Conservation (phyloP, 2,888 invertebrate species). For the Drosophila pseudotalamancana region DNA sequence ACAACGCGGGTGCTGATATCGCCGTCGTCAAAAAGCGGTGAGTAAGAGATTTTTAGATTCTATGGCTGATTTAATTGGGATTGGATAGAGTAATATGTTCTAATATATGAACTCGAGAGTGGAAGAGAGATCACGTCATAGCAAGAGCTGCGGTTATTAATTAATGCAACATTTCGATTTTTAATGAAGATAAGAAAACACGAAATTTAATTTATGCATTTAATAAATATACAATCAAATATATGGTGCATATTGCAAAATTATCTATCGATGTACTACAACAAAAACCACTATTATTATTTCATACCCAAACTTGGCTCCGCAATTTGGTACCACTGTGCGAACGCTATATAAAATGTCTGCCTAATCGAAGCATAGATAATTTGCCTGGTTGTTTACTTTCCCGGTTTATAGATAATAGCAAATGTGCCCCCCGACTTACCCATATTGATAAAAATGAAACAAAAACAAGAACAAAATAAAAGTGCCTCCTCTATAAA, state of each 20-base stretch:
- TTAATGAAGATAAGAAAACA: neutral
- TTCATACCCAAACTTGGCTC: neutral
- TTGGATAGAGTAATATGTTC: constrained; percentile 6
- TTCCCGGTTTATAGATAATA: constrained; percentile 70
- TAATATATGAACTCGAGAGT: neutral
- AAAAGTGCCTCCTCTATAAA: constrained; percentile 33
- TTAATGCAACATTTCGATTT: constrained; percentile 6
- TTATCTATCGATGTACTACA: neutral
- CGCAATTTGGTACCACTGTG: constrained; percentile 40
- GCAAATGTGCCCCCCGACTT: constrained; percentile 42
- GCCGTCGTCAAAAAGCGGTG: constrained; percentile 4
- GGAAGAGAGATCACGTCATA: constrained; percentile 6
- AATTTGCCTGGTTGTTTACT: constrained; percentile 74
- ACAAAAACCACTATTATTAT: neutral
- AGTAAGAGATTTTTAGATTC: constrained; percentile 31
- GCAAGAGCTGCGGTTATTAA: neutral
- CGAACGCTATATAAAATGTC: constrained; percentile 28
- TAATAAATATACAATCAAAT: neutral
- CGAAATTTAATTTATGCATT: neutral
- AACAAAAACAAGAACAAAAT: constrained; percentile 8
- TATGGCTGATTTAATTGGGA: neutral
- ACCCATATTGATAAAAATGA: constrained; percentile 62
- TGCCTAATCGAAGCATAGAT: constrained; percentile 70
- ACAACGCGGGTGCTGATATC: constrained; percentile 18
- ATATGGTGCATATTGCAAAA: neutral